Percentiles rank a stretch among this genome's conserved stretches.
These are phyloP conservation scores for Petrocephalus sullivani DNA, from an alignment of 2,797 vertebrate species.

Conservation along the genomic window DNA sequence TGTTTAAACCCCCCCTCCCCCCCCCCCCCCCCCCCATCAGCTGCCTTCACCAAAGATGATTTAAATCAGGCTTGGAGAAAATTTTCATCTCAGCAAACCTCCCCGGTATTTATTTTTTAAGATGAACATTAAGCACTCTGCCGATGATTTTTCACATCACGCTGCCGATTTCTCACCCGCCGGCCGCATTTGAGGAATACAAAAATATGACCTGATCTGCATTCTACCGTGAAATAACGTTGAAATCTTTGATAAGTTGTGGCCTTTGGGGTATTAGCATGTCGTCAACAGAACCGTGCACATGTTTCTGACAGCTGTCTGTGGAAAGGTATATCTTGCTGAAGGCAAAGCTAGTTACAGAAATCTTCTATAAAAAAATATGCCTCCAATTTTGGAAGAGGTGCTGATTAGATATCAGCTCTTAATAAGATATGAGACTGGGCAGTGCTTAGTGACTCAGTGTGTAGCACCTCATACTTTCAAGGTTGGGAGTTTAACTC, in stretches of 20 bases:
- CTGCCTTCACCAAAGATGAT: neutral
- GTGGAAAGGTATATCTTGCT: neutral
- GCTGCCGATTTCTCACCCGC: neutral
- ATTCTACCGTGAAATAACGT: neutral
- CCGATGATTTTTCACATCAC: neutral
- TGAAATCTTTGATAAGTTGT: neutral
- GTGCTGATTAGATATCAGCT: neutral
- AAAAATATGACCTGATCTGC: neutral
- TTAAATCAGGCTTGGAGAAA: neutral
- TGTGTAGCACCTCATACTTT: neutral
- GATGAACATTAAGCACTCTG: neutral
- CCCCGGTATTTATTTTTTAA: neutral
- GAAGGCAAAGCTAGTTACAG: constrained; percentile 8
- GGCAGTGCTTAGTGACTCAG: neutral
- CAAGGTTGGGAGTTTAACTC: neutral
- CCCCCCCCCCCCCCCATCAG: neutral
- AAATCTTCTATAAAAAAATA: constrained; percentile 1
- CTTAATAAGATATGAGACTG: neutral
- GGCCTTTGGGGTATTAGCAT: neutral
- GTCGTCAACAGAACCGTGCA: neutral
- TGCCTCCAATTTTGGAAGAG: neutral
- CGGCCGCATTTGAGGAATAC: neutral
- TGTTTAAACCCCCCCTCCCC: neutral
- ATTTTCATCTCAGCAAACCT: neutral
- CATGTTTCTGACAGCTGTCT: neutral